Base-by-base conservation (phyloP, 2,797 vertebrate genomes). In the Balearica regulorum region DNA sequence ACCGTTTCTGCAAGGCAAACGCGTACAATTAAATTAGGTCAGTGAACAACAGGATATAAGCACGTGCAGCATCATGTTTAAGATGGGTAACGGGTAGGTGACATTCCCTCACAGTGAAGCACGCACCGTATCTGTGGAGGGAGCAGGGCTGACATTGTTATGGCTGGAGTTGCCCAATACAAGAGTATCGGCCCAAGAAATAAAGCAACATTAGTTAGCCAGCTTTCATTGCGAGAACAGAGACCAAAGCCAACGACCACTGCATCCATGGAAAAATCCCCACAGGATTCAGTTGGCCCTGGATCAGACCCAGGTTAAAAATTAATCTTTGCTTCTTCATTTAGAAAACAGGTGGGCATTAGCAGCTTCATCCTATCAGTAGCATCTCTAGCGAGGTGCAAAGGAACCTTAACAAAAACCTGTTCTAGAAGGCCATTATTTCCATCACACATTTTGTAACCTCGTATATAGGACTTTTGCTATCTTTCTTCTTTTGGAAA, bases 301-400 rank as follows among this genome's bases (percentile, higher is more conserved):
- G 14, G 57, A 87, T 72, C 46, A 72, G 41, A 76, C 1, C 8
- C 65, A 83, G 28, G 51, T 37, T 43, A 83, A 87, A 83, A 37
- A 73, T 57, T 43, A 35, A 76, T 20, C 58, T 87, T 57, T 77
- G 44, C 33, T 85, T 79, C 55, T 76, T 87, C 28, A 4, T 72
- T 64, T 83, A 62, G 51, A 66, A 87, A 89, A 57, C 0, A 89
- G 35, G 41, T 10, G 22, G 28, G 35, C 76, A 85, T 77, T 51
- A 89, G 69, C 72, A 91, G 82, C 82, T 92, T 95, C 77, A 70
- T 62, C 62, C 73, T 86, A 81, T 69, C 85, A 82, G 83, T 3
- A 90, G 76, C 89, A 79, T 65, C 84, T 93, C 61, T 82, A 76
- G 49, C 3, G 24, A 95, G 78, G 75, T 69, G 78, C 84, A 90